Conservation (phyloP, 2,113 vertebrate genomes). For the Hipposideros armiger region DNA sequence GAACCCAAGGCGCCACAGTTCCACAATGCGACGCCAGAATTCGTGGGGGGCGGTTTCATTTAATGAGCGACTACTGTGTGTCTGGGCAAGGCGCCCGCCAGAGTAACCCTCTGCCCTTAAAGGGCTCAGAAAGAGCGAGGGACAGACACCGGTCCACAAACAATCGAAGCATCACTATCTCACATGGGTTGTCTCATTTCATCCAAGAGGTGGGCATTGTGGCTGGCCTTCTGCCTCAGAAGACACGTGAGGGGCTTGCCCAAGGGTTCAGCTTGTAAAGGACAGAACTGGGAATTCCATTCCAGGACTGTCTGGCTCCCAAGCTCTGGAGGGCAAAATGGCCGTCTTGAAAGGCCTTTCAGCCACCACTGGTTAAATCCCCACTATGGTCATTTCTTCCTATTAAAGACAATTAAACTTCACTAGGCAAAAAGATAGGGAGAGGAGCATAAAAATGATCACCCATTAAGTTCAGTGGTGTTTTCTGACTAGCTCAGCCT, state of each 20-base stretch:
- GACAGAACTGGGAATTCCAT: neutral
- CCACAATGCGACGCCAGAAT: rapidly evolving
- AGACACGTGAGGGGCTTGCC: neutral
- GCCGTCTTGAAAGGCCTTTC: neutral
- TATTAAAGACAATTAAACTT: neutral
- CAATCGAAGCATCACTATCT: neutral
- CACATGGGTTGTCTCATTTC: neutral
- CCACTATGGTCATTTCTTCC: neutral
- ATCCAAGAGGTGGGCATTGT: neutral
- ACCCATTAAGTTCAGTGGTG: neutral
- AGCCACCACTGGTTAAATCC: neutral
- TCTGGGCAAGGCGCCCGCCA: neutral
- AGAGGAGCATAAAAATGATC: neutral
- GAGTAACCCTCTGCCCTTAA: neutral
- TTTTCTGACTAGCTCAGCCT: neutral
- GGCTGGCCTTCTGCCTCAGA: neutral
- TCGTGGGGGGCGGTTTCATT: rapidly evolving
- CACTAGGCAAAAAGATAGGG: neutral
- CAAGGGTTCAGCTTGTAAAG: neutral
- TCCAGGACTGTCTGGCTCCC: neutral
- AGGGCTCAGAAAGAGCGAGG: neutral
- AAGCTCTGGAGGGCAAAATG: neutral
- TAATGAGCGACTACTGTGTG: neutral
- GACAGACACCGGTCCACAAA: neutral
- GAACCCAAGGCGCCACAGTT: neutral